Evolutionary conservation across 2,888 invertebrate genomes (phyloP), one percentile per base, ranked within the genome.

Genomic region (Mesorhabditis sp.): DNA sequence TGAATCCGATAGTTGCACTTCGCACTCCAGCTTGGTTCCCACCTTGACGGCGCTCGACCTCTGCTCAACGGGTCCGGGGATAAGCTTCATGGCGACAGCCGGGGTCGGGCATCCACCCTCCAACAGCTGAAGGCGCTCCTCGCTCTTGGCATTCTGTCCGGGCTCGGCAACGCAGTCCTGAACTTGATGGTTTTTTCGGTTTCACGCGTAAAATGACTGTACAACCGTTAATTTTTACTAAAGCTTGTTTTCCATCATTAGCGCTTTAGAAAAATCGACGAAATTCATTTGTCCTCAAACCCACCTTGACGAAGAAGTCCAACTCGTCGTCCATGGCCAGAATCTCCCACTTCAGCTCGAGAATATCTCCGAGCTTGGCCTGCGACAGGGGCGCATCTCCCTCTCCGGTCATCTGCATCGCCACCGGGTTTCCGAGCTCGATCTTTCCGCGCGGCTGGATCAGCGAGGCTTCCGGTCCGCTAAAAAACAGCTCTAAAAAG

Each of bases 321-420:
- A 85, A 76, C 72, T 83, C 82, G 67, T 83, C 84, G 69, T 85
- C 85, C 82, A 85, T 82, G 10, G 85, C 85, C 84, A 85, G 83
- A 68, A 85, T 83, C 73, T 86, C 85, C 85, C 85, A 85, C 61
- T 81, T 78, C 66, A 85, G 78, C 71, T 84, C 84, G 64, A 85
- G 79, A 70, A 84, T 83, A 67, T 85, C 85, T 67, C 85, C 85
- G 63, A 85, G 79, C 67, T 84, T 84, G 41, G 85, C 85, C 72
- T 82, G 77, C 5, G 70, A 71, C 28, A 80, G 67, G 44, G 78
- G 79, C 62, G 76, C 74, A 50, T 77, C 79, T 70, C 79, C 80
- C 65, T 76, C 80, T 62, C 77, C 78, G 67, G 74, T 76, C 68
- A 76, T 71, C 75, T 83, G 81, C 85, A 85, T 86, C 43, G 83